Conservation (phyloP, 2,888 invertebrate genomes). For the Colletes collaris region DNA sequence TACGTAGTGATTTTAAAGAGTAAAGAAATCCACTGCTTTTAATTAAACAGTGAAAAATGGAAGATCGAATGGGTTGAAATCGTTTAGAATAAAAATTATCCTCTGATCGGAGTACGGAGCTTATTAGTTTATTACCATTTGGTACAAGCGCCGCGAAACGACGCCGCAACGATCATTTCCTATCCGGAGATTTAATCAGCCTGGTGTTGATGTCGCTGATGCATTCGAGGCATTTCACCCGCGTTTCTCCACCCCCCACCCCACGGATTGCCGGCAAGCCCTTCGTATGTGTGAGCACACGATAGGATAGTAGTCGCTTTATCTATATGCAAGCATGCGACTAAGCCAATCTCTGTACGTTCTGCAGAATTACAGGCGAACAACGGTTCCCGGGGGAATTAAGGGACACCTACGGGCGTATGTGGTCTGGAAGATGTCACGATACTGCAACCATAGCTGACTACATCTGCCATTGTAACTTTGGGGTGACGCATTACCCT, state of each 20-base stretch:
- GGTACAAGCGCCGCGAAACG: background rate
- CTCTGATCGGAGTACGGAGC: background rate
- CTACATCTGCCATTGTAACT: slow-evolving; percentile 55
- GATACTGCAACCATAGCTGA: slow-evolving; percentile 56
- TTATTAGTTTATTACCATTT: background rate
- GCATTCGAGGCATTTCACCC: slow-evolving; percentile 52
- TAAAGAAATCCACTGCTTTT: too few relatives aligned
- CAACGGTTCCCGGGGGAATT: slow-evolving; percentile 69
- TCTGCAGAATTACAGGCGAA: slow-evolving; percentile 72
- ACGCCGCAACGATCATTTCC: slow-evolving; percentile 41
- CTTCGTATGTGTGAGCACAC: slow-evolving; percentile 44
- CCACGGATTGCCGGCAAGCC: slow-evolving; percentile 34
- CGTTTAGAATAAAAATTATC: too few relatives aligned
- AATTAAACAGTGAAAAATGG: too few relatives aligned
- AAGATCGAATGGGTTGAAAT: too few relatives aligned
- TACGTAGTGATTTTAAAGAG: too few relatives aligned
- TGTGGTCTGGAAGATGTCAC: slow-evolving; percentile 66
- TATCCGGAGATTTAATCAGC: slow-evolving; percentile 54
- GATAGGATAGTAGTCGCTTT: slow-evolving; percentile 63
- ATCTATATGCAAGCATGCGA: slow-evolving; percentile 71
- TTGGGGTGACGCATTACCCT: slow-evolving; percentile 42
- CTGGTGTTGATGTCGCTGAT: slow-evolving; percentile 53
- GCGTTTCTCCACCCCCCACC: slow-evolving; percentile 27
- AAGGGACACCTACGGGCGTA: slow-evolving; percentile 68
- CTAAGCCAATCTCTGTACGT: slow-evolving; percentile 73